phyloP scores from a whole-genome alignment of 53 echinoderm and acorn worm genomes.

The Paracentrotus lividus region DNA sequence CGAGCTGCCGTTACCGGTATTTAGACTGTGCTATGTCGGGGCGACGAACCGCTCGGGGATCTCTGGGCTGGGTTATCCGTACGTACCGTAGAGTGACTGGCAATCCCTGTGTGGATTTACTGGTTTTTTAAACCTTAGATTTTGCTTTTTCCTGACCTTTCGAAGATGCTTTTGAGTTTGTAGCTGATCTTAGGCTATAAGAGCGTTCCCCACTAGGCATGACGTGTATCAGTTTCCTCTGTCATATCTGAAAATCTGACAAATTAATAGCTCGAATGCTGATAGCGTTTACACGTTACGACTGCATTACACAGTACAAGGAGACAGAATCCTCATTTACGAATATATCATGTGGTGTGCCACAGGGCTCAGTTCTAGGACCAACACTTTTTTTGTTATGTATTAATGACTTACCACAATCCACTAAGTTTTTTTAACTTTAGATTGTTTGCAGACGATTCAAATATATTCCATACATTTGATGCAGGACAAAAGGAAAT shows the following conservation, averaged over 20 bases:
- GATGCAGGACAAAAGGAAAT: no score
- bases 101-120: neutral
- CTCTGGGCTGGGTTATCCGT: slow-evolving; percentile 1
- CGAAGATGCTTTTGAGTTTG: neutral
- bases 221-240: neutral
- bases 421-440: no score
- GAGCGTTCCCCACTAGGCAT: neutral
- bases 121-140: neutral
- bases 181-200: neutral
- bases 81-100: neutral
- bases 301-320: no score
- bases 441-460: no score
- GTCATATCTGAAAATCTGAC: neutral
- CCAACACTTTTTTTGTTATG: no score
- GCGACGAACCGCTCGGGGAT: neutral
- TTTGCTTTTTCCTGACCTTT: neutral
- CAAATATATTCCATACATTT: no score
- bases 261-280: neutral
- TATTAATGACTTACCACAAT: no score
- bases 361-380: no score
- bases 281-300: neutral
- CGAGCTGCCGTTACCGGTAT: neutral
- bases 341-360: no score
- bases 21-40: neutral
- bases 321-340: no score